Evolutionary conservation across 2,888 invertebrate species (phyloP), one percentile per base, ranked within the genome.

Genomic region (Lasioglossum marginatum): DNA sequence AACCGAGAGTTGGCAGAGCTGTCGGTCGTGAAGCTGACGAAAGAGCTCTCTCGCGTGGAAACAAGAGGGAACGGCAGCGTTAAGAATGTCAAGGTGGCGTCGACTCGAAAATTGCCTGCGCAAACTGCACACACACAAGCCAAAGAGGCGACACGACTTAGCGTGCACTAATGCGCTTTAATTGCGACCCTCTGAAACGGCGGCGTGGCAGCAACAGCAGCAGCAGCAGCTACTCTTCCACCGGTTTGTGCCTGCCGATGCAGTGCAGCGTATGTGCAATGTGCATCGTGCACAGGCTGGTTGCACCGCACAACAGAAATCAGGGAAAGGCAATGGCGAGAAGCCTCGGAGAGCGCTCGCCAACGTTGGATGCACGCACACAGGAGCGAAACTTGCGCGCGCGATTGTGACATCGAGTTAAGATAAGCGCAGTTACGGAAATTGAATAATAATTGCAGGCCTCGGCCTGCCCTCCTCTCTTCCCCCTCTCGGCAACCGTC

Each of bases 401-500:
- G 87, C 89, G 91, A 88, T 94, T 93, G 94, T 92, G 93, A 94
- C 94, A 93, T 93, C 92, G 91, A 87, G 90, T 92, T 92, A 90
- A 93, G 93, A 94, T 93, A 93, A 93, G 89, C 91, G 91, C 90
- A 89, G 92, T 93, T 92, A 93, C 92, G 93, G 93, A 94, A 94
- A 94, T 93, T 93, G 94, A 94, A 94, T 93, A 93, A 94, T 93
- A 94, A 94, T 94, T 94, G 94, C 92, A 89, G 91, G 83, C 89
- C 87, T 89, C 88, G 77, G 63, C 37, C 73, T n/a, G 66, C 52
- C 74, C 31, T 37, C 4, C 82, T 14, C 63, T 52, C 71, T 10
- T 23, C 68, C 66, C 40, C 75, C 52, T n/a, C 52, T 2, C n/a
- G 52, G n/a, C 23, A n/a, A 52, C 8, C 52, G 52, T 52, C 52